These are phyloP conservation scores for Prolemur simus DNA, from an alignment of 2,113 vertebrate species.

Conservation along the genomic window DNA sequence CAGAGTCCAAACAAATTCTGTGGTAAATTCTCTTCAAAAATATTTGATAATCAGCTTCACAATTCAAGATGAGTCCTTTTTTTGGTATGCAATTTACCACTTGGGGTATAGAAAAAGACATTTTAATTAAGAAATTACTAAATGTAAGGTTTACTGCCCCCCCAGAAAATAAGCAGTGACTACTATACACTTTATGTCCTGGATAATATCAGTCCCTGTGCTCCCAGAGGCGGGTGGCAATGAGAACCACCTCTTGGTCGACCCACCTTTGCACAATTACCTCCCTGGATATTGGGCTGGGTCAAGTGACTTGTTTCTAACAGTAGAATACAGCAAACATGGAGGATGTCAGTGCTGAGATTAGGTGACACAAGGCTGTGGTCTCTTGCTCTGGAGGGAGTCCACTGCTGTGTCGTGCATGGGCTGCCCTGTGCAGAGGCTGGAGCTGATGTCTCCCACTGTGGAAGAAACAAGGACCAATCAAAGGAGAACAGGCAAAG, in stretches of 20 bases:
- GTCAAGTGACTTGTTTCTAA: not conserved
- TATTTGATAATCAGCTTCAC: not conserved
- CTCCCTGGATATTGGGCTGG: not conserved
- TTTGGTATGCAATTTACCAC: not conserved
- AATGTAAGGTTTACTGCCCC: not conserved
- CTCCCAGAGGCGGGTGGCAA: not conserved
- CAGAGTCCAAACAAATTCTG: slow-evolving; percentile 28
- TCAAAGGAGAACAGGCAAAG: not conserved
- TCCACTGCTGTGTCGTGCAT: too few species aligned
- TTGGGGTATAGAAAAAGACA: not conserved
- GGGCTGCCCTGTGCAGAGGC: not conserved
- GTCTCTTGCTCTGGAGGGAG: not conserved
- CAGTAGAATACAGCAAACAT: not conserved
- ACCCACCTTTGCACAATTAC: too few species aligned
- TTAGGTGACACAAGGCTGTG: not conserved
- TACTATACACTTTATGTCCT: not conserved
- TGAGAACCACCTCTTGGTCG: not conserved
- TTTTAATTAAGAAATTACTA: slow-evolving; percentile 31
- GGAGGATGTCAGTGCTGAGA: not conserved
- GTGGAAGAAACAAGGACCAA: not conserved
- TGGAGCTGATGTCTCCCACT: not conserved
- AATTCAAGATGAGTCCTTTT: not conserved
- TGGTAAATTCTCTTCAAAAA: slow-evolving; percentile 19
- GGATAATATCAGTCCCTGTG: too few species aligned
- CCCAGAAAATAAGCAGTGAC: too few species aligned